These are phyloP conservation scores for Sceloporus tristichus DNA, from an alignment of 2,113 vertebrate genomes.

Conservation along the genomic window DNA sequence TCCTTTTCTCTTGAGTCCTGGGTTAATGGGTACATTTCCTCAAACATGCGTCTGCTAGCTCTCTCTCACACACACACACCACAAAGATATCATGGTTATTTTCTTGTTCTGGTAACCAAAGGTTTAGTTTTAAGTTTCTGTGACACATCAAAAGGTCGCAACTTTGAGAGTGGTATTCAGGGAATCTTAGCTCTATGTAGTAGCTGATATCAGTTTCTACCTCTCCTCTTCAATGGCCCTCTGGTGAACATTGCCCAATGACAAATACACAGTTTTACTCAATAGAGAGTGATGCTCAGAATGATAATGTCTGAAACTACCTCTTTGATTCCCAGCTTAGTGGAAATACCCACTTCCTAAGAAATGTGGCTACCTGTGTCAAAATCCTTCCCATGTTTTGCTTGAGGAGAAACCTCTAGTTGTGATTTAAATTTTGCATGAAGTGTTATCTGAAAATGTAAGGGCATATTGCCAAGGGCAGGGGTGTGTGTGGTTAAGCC, in stretches of 20 bases:
- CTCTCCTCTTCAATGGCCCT: background rate
- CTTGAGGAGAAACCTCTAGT: background rate
- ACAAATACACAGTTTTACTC: background rate
- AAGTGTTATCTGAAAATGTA: background rate
- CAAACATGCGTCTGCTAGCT: conserved; percentile 18
- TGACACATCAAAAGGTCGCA: background rate
- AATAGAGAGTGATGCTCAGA: conserved; percentile 44
- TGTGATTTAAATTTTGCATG: background rate
- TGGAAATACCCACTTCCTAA: background rate
- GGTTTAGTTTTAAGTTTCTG: fast-evolving
- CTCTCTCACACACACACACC: background rate
- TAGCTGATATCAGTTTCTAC: background rate
- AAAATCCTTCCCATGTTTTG: background rate
- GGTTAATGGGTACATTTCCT: conserved; percentile 26
- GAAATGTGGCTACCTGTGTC: background rate
- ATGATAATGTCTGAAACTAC: conserved; percentile 68
- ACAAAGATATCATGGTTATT: background rate
- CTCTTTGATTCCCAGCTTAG: conserved; percentile 30
- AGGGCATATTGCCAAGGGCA: background rate
- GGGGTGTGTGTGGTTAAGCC: background rate
- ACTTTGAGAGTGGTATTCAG: too few relatives aligned
- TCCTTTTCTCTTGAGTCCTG: background rate
- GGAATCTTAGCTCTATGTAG: background rate
- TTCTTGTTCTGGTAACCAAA: fast-evolving
- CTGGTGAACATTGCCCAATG: conserved; percentile 28